Conservation (phyloP, 2,113 vertebrate species). For the Burhinus bistriatus region DNA sequence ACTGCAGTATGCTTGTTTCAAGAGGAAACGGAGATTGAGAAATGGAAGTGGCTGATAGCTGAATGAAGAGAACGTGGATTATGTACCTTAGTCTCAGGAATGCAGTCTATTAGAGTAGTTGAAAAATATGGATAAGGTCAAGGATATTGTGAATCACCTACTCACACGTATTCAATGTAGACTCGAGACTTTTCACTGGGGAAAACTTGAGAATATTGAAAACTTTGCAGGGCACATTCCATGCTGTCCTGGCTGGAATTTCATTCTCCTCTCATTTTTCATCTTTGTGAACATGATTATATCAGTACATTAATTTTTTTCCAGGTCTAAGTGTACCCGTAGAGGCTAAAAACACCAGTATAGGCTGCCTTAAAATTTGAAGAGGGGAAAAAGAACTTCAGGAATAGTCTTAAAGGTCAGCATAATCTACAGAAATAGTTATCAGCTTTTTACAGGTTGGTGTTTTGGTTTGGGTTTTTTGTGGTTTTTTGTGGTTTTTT, state of each 20-base stretch:
- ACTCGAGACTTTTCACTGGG: not conserved
- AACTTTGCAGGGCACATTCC: not conserved
- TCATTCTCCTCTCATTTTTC: not conserved
- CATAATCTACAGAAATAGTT: not conserved
- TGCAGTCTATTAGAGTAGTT: not conserved
- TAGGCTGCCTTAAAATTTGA: not conserved
- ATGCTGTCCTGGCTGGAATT: not conserved
- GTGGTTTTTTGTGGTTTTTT: not conserved
- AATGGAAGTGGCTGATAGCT: not conserved
- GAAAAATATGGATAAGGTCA: not conserved
- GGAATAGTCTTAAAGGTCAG: not conserved
- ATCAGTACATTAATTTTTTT: not conserved
- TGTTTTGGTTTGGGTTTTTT: too few species aligned
- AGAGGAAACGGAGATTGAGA: not conserved
- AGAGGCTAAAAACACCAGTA: not conserved
- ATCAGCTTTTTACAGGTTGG: not conserved
- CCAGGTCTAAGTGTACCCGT: not conserved
- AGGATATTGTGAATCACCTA: not conserved
- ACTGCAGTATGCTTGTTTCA: not conserved
- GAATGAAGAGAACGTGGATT: not conserved
- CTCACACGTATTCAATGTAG: not conserved
- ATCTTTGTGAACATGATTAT: not conserved
- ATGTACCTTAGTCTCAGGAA: not conserved
- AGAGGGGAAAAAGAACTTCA: not conserved
- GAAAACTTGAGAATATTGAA: not conserved